These are phyloP conservation scores for Strigops habroptila DNA, from an alignment of 2,113 vertebrate species.

Conservation along the genomic window DNA sequence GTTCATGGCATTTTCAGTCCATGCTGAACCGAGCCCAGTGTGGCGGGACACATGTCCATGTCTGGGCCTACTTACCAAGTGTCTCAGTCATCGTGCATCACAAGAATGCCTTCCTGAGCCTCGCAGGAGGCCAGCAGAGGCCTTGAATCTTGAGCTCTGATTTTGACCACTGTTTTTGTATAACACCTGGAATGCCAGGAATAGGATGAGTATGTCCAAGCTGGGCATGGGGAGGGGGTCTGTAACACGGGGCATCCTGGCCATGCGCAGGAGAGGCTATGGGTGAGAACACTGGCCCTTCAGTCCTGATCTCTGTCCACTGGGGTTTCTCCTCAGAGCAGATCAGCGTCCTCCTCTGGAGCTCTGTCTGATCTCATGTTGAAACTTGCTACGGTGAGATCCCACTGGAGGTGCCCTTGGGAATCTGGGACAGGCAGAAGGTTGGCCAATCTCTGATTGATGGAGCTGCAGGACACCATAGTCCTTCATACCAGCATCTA, in stretches of 20 bases:
- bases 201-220: fast-evolving
- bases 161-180: neutral
- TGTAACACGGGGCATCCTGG: neutral
- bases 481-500: neutral
- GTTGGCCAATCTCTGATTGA: neutral
- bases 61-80: neutral
- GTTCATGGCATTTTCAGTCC: neutral
- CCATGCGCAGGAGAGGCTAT: fast-evolving
- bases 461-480: neutral
- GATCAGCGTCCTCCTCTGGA: neutral
- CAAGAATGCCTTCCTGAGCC: neutral
- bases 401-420: neutral
- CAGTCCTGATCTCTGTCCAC: neutral
- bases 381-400: neutral
- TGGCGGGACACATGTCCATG: neutral
- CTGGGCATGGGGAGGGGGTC: neutral
- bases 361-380: neutral
- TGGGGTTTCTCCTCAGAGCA: neutral
- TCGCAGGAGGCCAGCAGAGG: neutral
- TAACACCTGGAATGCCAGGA: neutral
- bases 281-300: neutral
- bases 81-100: fast-evolving
- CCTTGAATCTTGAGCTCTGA: neutral
- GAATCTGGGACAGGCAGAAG: neutral
- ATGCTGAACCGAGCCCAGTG: neutral